Evolutionary conservation across 2,797 vertebrate genomes (phyloP), one percentile per base, ranked within the genome.

Genomic region (Lacerta agilis): DNA sequence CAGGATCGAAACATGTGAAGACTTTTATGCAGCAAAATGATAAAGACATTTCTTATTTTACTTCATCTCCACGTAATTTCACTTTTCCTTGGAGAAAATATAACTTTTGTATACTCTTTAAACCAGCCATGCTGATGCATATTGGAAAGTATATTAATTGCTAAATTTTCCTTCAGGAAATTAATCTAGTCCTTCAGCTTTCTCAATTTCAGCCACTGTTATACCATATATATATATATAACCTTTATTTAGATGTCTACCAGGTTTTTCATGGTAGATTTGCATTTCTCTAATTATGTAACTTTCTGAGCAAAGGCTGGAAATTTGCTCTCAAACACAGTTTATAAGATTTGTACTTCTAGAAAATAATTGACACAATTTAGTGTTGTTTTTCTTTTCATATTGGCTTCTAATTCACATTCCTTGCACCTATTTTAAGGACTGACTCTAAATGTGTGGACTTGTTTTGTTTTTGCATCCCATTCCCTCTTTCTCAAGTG

Each of bases 31-130:
- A 78, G 72, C 82, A 88, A 58, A 23, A 17, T 61, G 43, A 89
- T 72, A 78, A 85, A 90, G 55, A 27, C 64, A 80, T 29, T 79
- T 45, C 3, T 61, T 64, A 67, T 55, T 90, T 80, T 58, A 71
- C 18, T 67, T 58, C 27, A 38, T 33, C 18, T 69, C n/a, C 7
- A 29, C 73, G 18, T 64, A 77, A 72, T 82, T 79, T 86, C 29
- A 20, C 5, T 82, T 81, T 90, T 17, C 67, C 80, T 81, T 73
- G 27, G n/a, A 43, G 8, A 76, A 87, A 73, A 29, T 33, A 13
- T 79, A 45, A 23, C 5, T 67, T 69, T 33, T 36, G 36, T 43
- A 29, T 64, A 82, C 6, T 82, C 27, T 27, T 64, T 75, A 78
- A 86, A 78, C 43, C 58, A 45, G 23, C 33, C 58, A 61, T n/a